Percentiles rank a stretch among this genome's conserved stretches.
These are phyloP conservation scores for Macrophya annulata DNA, from an alignment of 2,888 invertebrate genomes.

Conservation along the genomic window DNA sequence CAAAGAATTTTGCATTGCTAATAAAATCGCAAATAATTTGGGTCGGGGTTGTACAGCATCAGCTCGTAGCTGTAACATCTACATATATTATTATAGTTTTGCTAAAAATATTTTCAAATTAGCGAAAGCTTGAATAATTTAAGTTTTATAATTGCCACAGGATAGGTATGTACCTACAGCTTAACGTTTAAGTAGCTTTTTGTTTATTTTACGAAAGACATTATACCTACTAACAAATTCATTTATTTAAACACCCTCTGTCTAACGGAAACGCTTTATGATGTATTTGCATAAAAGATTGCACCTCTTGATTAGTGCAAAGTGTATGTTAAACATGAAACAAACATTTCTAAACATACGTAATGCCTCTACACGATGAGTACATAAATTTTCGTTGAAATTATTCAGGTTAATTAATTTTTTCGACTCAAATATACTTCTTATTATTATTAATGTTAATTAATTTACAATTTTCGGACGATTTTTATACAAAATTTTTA, in stretches of 20 bases:
- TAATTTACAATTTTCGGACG: no score
- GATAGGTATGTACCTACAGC: no score
- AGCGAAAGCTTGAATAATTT: neutral
- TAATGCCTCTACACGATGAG: neutral
- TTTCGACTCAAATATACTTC: neutral
- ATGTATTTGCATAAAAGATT: constrained; percentile 15
- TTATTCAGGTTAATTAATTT: neutral
- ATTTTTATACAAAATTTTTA: no score
- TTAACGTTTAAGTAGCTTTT: neutral
- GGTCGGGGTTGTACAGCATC: neutral
- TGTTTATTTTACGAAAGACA: constrained; percentile 28
- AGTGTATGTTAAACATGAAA: neutral
- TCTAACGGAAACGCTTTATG: neutral
- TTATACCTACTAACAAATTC: neutral
- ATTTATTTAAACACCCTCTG: neutral
- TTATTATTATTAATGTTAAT: neutral
- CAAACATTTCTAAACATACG: constrained; percentile 11
- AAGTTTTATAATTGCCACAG: neutral
- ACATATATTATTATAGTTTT: neutral
- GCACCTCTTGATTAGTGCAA: neutral
- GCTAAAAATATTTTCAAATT: constrained; percentile 18
- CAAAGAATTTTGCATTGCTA: neutral
- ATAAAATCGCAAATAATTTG: neutral
- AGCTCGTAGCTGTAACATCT: neutral
- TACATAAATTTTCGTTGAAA: neutral